Conservation (phyloP, 37 sponge, comb jelly and placozoan species). For the Mnemiopsis leidyi region DNA sequence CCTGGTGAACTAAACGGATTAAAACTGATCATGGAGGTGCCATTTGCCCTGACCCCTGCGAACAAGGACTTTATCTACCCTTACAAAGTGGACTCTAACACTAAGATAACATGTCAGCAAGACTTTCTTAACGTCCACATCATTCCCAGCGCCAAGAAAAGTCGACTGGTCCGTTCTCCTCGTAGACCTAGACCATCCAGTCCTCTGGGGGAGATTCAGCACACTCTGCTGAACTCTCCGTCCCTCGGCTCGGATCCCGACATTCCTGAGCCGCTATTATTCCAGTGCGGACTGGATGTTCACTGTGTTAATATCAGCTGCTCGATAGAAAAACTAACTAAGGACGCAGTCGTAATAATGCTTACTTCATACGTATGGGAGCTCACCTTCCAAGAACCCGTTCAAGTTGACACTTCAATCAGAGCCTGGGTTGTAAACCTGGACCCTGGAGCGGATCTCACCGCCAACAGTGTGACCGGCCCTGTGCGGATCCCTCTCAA, state of each 20-base stretch:
- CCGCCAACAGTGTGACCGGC: neutral
- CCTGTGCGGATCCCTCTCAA: neutral
- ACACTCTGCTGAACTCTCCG: neutral
- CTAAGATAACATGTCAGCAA: neutral
- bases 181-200: neutral
- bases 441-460: slow-evolving; percentile 28
- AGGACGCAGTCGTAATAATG: neutral
- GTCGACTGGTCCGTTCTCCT: neutral
- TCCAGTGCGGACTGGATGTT: neutral
- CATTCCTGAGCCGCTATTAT: neutral
- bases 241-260: neutral
- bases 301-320: slow-evolving; percentile 17
- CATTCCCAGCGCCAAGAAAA: neutral
- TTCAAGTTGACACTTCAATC: neutral
- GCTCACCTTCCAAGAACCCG: neutral
- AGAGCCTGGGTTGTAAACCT: neutral
- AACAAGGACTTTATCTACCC: slow-evolving; percentile 2
- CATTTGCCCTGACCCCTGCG: neutral
- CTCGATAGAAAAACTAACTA: neutral
- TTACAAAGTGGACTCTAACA: slow-evolving; percentile 30
- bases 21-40: neutral
- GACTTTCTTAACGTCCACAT: neutral
- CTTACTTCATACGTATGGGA: slow-evolving; percentile 47
- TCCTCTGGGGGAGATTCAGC: neutral
- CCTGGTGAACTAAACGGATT: neutral